Evolutionary conservation across 2,797 vertebrate species (phyloP).

Genomic region (Rhinella marina): DNA sequence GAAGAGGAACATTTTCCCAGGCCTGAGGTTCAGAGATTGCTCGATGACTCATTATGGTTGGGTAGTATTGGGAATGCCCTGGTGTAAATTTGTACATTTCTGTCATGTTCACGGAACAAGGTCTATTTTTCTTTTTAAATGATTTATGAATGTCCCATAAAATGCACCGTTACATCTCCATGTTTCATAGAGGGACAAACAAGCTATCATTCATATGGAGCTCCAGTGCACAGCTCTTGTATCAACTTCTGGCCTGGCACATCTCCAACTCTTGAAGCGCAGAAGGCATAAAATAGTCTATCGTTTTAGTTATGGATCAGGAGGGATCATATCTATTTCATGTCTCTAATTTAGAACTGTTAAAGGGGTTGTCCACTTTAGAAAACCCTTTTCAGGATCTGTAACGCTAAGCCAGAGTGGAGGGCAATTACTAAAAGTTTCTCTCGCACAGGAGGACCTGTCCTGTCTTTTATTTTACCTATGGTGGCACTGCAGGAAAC

Average conservation of each 20-base stretch:
- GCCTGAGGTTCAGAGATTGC: constrained; percentile 5
- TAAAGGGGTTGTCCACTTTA: no score
- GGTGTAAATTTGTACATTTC: not conserved
- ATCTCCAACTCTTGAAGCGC: not conserved
- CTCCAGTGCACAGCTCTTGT: not conserved
- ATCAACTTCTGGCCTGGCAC: not conserved
- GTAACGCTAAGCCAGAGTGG: no score
- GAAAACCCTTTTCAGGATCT: no score
- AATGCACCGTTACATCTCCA: no score
- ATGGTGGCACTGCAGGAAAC: no score
- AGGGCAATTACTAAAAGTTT: no score
- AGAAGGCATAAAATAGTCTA: not conserved
- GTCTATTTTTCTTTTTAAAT: not conserved
- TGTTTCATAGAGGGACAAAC: not conserved
- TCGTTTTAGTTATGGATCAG: not conserved
- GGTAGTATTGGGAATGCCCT: constrained; percentile 47
- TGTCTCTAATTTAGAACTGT: no score
- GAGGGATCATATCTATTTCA: no score
- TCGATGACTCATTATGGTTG: constrained; percentile 37
- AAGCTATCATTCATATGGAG: not conserved
- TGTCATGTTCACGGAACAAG: not conserved
- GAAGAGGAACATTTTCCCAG: constrained; percentile 38
- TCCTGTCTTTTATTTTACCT: no score
- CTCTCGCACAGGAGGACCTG: no score
- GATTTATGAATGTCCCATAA: not conserved